phyloP scores from a whole-genome alignment of 2,113 vertebrate species.

The Caretta caretta region DNA sequence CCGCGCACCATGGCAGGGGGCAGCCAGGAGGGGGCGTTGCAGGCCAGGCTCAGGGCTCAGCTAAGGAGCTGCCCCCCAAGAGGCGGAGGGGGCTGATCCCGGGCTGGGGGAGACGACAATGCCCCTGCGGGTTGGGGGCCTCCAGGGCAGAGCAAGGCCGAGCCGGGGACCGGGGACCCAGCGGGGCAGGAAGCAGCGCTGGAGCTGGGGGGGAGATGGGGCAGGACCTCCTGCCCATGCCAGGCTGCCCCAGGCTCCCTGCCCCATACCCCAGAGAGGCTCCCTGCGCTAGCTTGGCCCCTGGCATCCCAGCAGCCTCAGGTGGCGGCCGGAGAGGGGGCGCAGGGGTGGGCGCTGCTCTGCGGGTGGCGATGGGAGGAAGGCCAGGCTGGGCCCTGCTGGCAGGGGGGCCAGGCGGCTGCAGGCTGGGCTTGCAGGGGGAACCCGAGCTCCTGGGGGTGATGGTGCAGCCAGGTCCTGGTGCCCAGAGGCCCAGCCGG shows the following conservation, averaged over 20 bases:
- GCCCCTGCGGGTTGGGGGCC: background rate
- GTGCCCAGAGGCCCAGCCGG: background rate
- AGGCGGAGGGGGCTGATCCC: background rate
- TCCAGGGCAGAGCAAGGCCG: background rate
- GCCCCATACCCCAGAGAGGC: background rate
- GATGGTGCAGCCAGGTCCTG: background rate
- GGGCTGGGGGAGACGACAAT: background rate
- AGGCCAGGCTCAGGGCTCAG: background rate
- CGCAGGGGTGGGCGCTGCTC: background rate
- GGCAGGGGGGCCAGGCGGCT: background rate
- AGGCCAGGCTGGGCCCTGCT: too few relatives aligned
- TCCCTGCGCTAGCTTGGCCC: background rate
- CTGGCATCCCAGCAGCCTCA: background rate
- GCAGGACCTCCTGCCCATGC: background rate
- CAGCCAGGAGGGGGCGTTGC: background rate
- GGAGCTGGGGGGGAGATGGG: background rate
- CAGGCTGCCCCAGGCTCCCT: background rate
- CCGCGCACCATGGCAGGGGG: background rate
- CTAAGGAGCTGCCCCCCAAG: too few relatives aligned
- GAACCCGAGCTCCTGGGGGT: background rate
- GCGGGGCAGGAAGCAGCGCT: background rate
- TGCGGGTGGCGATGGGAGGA: background rate
- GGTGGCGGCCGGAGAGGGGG: background rate
- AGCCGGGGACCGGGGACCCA: too few relatives aligned
- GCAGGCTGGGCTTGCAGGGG: background rate